Base-by-base conservation (phyloP, 2,888 invertebrate genomes). In the Diachrysia chrysitis region DNA sequence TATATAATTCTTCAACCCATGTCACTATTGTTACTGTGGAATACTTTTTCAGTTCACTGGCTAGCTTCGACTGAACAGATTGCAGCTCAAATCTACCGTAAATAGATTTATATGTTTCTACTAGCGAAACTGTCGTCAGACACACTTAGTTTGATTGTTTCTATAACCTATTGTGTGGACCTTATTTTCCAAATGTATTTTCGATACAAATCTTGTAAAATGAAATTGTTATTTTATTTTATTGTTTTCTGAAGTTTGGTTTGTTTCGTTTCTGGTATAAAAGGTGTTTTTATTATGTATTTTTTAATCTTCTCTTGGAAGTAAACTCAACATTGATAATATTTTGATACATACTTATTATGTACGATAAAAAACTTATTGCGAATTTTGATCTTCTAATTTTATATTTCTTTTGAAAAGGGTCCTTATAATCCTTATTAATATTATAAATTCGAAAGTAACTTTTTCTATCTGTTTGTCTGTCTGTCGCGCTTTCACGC, bases 21-120 rank as follows among this genome's bases (percentile, higher is more conserved):
- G 37, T 58, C 58, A 70, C 66, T 66, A 78, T 73, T 61, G 79
- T 80, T 81, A 77, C 76, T 81, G 79, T 78, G 78, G 75, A 76
- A 63, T 74, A 80, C 79, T 82, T 83, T 82, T 66, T 74, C 83
- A 81, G 83, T 85, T 85, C 84, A 83, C 82, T 87, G 87, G 73
- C 68, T 79, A 63, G 65, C 61, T 69, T 61, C 70, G 57, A 66
- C 66, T 69, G 78, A 86, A 82, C 80, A 81, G 76, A 84, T 85
- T 87, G 85, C 85, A 85, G 79, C 83, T 85, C 85, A 89, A 88
- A 90, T 87, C 87, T 87, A 83, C 79, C 85, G 89, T 85, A 87
- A 89, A 87, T 82, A 80, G 85, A 88, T 88, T 87, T 89, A 87
- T 89, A 80, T 87, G 69, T 9, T 72, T 69, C 70, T 65, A 64